Conservation (phyloP, 2,888 invertebrate genomes). For the Neria commutata region DNA sequence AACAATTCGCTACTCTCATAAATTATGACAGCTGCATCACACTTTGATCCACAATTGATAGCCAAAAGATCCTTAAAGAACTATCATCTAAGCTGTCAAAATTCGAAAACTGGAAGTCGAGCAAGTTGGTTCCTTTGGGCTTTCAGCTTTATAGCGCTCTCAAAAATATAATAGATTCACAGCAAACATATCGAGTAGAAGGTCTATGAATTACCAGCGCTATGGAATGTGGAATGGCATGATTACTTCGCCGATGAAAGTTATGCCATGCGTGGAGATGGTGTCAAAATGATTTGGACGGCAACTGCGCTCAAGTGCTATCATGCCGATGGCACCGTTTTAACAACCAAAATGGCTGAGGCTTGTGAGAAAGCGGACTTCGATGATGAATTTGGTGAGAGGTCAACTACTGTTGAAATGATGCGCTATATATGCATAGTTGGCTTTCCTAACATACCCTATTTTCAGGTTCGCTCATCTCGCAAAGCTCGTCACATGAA, state of each 20-base stretch:
- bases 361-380: constrained; percentile 25
- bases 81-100: background rate
- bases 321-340: constrained; percentile 49
- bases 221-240: constrained; percentile 48
- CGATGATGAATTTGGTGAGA: constrained; percentile 39
- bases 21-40: no score
- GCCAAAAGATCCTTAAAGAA: no score
- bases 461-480: constrained; percentile 21
- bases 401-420: no score
- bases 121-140: no score
- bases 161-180: no score
- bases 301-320: constrained; percentile 42
- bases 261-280: constrained; percentile 52
- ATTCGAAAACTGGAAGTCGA: no score
- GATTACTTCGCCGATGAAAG: constrained; percentile 49
- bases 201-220: constrained; percentile 35
- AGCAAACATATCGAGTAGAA: no score
- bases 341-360: constrained; percentile 35
- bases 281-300: constrained; percentile 50
- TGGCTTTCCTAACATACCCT: no score
- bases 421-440: no score
- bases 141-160: no score
- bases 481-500: constrained; percentile 30
- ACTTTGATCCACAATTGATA: no score
- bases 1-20: no score